phyloP scores from a whole-genome alignment of 30 jellyfish, hydroid and myxozoan genomes.

The Sanderia malayensis region DNA sequence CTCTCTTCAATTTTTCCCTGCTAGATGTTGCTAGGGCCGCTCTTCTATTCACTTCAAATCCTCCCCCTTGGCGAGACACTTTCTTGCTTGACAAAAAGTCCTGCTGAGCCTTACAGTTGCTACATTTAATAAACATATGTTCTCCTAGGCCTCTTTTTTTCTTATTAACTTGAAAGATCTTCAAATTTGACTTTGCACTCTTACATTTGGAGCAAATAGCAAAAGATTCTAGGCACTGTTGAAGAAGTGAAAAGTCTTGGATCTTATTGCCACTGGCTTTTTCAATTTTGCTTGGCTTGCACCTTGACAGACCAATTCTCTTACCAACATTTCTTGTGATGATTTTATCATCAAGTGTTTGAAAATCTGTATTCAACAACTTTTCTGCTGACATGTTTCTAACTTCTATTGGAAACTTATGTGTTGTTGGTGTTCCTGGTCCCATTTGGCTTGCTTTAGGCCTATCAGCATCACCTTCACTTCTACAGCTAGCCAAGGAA shows the following conservation, averaged over 20 bases:
- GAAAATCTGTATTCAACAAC: constrained; percentile 22
- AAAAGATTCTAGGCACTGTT: neutral
- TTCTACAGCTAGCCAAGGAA: neutral
- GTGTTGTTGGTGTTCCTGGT: neutral
- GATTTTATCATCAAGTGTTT: neutral
- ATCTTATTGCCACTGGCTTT: neutral
- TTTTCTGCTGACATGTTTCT: constrained; percentile 32
- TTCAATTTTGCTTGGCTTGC: neutral
- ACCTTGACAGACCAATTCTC: neutral
- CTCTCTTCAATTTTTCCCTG: constrained; percentile 13
- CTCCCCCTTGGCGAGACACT: constrained; percentile 19
- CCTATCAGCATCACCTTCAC: constrained; percentile 1
- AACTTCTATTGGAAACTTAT: neutral
- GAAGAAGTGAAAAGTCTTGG: neutral
- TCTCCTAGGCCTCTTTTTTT: constrained; percentile 24
- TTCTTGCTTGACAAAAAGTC: constrained; percentile 23
- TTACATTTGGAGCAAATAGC: neutral
- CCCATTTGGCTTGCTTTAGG: neutral
- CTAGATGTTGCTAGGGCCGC: constrained; percentile 22
- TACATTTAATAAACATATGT: constrained; percentile 1
- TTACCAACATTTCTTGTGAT: neutral
- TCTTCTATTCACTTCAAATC: constrained; percentile 18
- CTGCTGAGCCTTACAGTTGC: constrained; percentile 9
- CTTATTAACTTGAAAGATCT: constrained; percentile 18
- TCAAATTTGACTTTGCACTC: constrained; percentile 3